These are phyloP conservation scores for Sardina pilchardus DNA, from an alignment of 2,113 vertebrate genomes.

Conservation along the genomic window DNA sequence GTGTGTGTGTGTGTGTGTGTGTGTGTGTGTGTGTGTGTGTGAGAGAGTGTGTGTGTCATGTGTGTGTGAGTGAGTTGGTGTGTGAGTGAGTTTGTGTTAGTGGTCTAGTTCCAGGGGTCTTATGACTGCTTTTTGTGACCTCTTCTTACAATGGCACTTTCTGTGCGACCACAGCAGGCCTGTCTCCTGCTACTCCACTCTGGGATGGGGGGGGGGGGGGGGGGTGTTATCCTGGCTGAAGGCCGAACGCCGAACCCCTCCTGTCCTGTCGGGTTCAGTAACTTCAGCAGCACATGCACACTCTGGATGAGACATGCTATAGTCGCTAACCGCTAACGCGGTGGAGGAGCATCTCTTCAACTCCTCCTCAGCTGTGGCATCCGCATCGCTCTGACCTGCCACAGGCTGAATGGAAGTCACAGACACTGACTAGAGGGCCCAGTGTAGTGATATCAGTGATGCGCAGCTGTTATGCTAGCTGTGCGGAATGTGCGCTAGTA, in stretches of 20 bases:
- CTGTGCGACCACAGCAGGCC: not conserved
- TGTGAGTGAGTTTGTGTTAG: not conserved
- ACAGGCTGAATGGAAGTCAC: not conserved
- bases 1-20: not conserved
- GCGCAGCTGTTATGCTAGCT: no score
- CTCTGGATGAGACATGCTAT: not conserved
- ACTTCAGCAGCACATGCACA: not conserved
- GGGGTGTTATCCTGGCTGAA: not conserved
- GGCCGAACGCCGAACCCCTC: not conserved
- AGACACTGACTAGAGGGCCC: not conserved
- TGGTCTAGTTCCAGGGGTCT: not conserved
- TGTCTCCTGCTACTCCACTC: not conserved
- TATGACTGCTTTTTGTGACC: conserved; percentile 14
- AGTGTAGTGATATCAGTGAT: no score
- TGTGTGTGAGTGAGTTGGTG: not conserved
- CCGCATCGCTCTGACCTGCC: not conserved
- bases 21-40: not conserved
- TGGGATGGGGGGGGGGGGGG: not conserved
- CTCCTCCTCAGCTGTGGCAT: not conserved
- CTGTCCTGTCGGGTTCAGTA: not conserved
- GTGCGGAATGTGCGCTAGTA: no score
- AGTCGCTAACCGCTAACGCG: no score
- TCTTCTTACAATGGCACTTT: conserved; percentile 10
- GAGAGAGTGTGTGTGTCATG: not conserved
- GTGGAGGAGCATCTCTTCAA: not conserved